Percentiles rank a stretch among this genome's conserved stretches.
Evolutionary conservation across 2,888 invertebrate genomes (phyloP).

Genomic region (Galerucella pusilla): DNA sequence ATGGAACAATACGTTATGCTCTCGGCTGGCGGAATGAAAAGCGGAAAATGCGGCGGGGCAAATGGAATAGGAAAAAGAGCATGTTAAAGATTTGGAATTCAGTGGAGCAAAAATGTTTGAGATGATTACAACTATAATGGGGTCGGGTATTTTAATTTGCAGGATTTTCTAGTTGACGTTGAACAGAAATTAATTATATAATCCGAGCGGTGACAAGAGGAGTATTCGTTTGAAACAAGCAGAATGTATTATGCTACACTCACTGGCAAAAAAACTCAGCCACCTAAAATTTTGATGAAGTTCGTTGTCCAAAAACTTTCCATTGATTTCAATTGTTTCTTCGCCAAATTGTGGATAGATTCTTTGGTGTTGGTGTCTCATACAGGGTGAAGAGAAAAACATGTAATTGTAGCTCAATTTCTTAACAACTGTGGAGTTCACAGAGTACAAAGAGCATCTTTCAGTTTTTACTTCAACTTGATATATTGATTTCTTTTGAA

Average conservation of each 20-base stretch:
- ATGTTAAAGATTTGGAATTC: slow-evolving; percentile 18
- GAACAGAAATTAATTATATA: neutral
- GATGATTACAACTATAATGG: slow-evolving; percentile 12
- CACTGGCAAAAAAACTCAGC: no score
- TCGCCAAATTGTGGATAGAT: no score
- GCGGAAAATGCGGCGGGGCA: slow-evolving; percentile 22
- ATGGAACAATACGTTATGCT: slow-evolving; percentile 28
- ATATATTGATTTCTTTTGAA: no score
- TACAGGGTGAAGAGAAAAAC: no score
- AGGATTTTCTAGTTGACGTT: neutral
- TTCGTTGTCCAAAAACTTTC: no score
- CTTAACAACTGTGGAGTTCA: no score
- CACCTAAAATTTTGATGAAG: no score
- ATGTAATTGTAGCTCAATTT: no score
- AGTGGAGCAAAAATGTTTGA: slow-evolving; percentile 14
- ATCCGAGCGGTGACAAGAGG: neutral
- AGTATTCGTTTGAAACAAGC: neutral
- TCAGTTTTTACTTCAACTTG: no score
- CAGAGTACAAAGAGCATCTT: no score
- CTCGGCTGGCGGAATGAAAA: slow-evolving; percentile 20
- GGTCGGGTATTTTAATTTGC: neutral
- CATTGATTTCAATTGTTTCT: no score
- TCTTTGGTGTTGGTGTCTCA: no score
- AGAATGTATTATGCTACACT: neutral
- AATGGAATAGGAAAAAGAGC: slow-evolving; percentile 21